Evolutionary conservation across 2,797 vertebrate genomes (phyloP).

Genomic region (Amphiprion clarkii): DNA sequence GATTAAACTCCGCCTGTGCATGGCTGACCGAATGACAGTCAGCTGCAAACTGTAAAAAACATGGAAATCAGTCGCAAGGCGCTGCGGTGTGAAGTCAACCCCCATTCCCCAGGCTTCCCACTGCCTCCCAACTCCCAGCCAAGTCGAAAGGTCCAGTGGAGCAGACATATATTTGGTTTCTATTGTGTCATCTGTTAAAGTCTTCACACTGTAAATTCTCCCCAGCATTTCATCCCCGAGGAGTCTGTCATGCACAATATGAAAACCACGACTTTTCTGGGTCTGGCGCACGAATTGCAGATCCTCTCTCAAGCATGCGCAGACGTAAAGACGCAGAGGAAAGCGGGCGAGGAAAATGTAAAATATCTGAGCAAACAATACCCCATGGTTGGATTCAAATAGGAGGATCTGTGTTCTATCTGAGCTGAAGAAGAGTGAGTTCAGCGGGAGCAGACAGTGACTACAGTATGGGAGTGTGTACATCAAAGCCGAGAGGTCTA

Average conservation of each 20-base stretch:
- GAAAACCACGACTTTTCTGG: slow-evolving; percentile 59
- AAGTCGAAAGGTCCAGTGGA: slow-evolving; percentile 53
- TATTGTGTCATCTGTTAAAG: slow-evolving; percentile 82
- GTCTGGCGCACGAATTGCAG: slow-evolving; percentile 62
- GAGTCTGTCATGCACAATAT: slow-evolving; percentile 63
- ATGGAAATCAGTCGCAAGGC: slow-evolving; percentile 71
- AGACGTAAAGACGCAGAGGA: slow-evolving; percentile 67
- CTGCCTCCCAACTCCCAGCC: slow-evolving; percentile 19
- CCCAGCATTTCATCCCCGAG: slow-evolving; percentile 67
- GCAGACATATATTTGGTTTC: slow-evolving; percentile 78
- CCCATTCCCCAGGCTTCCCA: not conserved
- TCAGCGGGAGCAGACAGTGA: slow-evolving; percentile 42
- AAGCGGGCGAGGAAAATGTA: slow-evolving; percentile 55
- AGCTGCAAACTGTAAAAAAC: slow-evolving; percentile 25
- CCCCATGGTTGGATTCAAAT: slow-evolving; percentile 63
- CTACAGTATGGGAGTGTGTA: slow-evolving; percentile 50
- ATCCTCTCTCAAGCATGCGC: slow-evolving; percentile 63
- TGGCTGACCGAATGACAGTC: slow-evolving; percentile 44
- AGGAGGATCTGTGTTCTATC: slow-evolving; percentile 30
- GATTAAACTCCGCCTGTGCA: slow-evolving; percentile 9
- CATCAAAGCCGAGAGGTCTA: slow-evolving; percentile 69
- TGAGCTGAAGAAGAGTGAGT: slow-evolving; percentile 24
- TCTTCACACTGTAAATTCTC: slow-evolving; percentile 71
- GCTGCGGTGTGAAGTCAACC: slow-evolving; percentile 11
- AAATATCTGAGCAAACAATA: slow-evolving; percentile 65